Base-by-base conservation (phyloP, 1,140 invertebrate species). In the Diplogasteroides magnus region DNA sequence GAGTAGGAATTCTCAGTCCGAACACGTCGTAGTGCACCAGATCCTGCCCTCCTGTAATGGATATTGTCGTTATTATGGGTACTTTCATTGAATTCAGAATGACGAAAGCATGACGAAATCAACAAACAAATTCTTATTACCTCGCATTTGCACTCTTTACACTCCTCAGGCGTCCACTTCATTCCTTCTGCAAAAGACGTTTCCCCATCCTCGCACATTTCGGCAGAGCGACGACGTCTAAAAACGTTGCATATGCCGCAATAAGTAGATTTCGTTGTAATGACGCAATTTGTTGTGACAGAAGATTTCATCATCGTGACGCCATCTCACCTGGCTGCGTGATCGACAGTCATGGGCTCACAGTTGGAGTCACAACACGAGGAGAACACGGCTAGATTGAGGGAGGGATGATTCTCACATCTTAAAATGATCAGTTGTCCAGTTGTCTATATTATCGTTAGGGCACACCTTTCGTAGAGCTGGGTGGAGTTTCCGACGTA, bases 361-460 rank as follows among this genome's bases (percentile, higher is more conserved):
- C 37, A 31, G 19, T 11, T 27, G 14, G 68, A 61, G 63, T 81
- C 80, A 71, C 81, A 81, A 68, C 80, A 81, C 13, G 70, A 71
- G 72, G 77, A 77, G 81, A 81, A 81, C 76, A 81, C 79, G 59
- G 78, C 76, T 32, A 81, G 58, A 32, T 78, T 74, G 56, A 81
- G 48, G 23, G 71, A 75, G 25, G 69, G 69, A 2, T 58, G 31
- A 2, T 29, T 58, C 1, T 66, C 63, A 31, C 69, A 71, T 26
- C 37, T 48, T 6, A 19, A 48, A 48, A 48, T 19, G 19, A 48
- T 48, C 6, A 48, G 6, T 48, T 19, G 19, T n/a, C n/a, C n/a
- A n/a, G n/a, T n/a, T 48, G 19, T 48, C 37, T 11, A 48, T 11
- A 19, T 48, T 48, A 72, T 67, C 26, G 81, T 37, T 14, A 76